A percentile compares a stretch with the other conserved stretches of the same genome.
Conservation (phyloP, 23 tunicate species). For the Trididemnum miniatum region DNA sequence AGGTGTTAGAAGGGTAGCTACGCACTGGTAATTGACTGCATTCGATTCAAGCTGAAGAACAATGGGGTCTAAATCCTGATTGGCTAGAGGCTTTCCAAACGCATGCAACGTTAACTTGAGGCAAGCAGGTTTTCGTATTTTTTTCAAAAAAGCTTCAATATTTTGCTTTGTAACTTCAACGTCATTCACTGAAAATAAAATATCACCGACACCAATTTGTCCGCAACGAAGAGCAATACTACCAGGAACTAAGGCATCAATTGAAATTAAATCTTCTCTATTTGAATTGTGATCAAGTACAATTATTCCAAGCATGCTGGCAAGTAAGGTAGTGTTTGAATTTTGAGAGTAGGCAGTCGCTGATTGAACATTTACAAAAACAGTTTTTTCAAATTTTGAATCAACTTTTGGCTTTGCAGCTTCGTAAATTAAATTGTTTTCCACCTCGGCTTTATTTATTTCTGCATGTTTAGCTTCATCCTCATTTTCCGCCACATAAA, state of each 20-base stretch:
- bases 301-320: slow-evolving; percentile 66
- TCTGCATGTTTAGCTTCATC: not conserved
- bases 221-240: slow-evolving; percentile 45
- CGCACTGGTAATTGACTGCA: not conserved
- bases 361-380: slow-evolving; percentile 45
- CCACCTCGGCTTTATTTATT: not conserved
- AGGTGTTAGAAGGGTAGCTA: slow-evolving; percentile 22
- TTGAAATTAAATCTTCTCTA: not conserved
- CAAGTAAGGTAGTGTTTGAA: slow-evolving; percentile 14
- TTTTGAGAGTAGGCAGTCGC: slow-evolving; percentile 32
- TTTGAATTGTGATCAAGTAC: not conserved
- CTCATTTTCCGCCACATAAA: slow-evolving; percentile 42
- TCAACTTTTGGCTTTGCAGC: slow-evolving; percentile 1
- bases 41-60: not conserved
- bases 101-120: slow-evolving; percentile 43
- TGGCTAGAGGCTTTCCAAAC: not conserved
- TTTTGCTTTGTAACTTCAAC: slow-evolving; percentile 35
- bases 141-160: slow-evolving; percentile 56
- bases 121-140: slow-evolving; percentile 32
- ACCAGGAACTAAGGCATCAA: slow-evolving; percentile 72
- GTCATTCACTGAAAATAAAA: slow-evolving; percentile 52
- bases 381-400: slow-evolving; percentile 9
- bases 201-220: slow-evolving; percentile 61
- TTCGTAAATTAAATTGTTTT: not conserved
- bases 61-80: not conserved